phyloP scores from a whole-genome alignment of 2,888 invertebrate species.

The Oscheius myriophilus region DNA sequence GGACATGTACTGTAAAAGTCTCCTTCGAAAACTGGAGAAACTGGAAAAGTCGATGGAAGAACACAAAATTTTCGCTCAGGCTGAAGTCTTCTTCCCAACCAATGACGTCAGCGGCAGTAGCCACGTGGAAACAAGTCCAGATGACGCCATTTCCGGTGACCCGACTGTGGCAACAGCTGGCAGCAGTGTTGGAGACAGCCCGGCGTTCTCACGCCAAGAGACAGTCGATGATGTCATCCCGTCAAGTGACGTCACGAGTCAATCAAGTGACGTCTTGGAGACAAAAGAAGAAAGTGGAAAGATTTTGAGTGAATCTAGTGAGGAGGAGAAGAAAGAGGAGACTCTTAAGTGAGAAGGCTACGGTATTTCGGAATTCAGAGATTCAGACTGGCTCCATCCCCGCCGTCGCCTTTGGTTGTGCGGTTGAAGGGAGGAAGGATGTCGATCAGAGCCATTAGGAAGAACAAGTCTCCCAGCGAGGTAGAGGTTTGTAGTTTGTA shows the following conservation, averaged over 20 bases:
- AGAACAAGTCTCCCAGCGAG: slow-evolving; percentile 20
- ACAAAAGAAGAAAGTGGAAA: neutral
- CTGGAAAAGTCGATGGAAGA: slow-evolving; percentile 18
- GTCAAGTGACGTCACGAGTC: neutral
- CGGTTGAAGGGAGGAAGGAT: slow-evolving; percentile 24
- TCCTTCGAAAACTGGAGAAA: slow-evolving; percentile 22
- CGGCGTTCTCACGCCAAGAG: slow-evolving; percentile 10
- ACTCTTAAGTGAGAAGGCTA: neutral
- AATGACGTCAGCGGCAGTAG: neutral
- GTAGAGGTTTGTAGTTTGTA: neutral
- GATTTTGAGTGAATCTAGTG: slow-evolving; percentile 13
- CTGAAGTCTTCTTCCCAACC: neutral
- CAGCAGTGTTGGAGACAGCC: slow-evolving; percentile 11
- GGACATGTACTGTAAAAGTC: slow-evolving; percentile 22
- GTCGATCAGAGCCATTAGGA: slow-evolving; percentile 27
- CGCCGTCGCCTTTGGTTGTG: slow-evolving; percentile 22
- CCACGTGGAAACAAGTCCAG: neutral
- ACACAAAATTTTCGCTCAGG: slow-evolving; percentile 8
- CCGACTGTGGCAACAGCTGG: slow-evolving; percentile 11
- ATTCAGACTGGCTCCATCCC: slow-evolving; percentile 12
- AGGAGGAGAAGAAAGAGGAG: slow-evolving; percentile 6
- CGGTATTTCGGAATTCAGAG: neutral
- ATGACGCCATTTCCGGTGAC: slow-evolving; percentile 4
- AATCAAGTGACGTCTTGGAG: neutral
- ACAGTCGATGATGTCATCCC: neutral